Evolutionary conservation across 2,888 invertebrate genomes (phyloP).

Genomic region (Chrysotoxum bicinctum): DNA sequence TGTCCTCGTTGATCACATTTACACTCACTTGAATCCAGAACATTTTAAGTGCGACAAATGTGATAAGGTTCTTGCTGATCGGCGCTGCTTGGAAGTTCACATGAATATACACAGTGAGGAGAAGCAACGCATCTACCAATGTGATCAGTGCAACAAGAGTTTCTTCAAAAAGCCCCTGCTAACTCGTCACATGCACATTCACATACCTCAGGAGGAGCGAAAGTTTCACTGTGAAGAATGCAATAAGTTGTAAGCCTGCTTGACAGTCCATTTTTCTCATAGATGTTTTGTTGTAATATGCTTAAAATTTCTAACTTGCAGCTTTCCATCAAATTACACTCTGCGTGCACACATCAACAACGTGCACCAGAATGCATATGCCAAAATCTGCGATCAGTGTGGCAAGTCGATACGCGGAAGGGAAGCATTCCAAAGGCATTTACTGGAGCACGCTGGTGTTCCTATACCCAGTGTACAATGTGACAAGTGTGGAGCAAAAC

Average conservation of each 20-base stretch:
- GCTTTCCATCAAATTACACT: conserved; percentile 77
- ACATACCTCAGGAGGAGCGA: conserved; percentile 78
- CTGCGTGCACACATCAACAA: conserved; percentile 77
- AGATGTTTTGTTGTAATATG: background rate
- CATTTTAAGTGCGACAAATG: conserved; percentile 78
- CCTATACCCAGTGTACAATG: conserved; percentile 77
- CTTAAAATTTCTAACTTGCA: conserved; percentile 51
- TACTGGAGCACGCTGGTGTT: conserved; percentile 78
- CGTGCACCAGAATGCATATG: conserved; percentile 78
- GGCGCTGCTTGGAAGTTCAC: conserved; percentile 77
- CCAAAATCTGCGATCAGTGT: conserved; percentile 79
- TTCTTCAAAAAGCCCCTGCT: conserved; percentile 77
- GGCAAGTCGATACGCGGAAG: conserved; percentile 78
- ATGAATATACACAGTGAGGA: conserved; percentile 76
- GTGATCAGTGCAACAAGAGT: conserved; percentile 78
- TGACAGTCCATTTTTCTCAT: background rate
- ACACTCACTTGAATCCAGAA: conserved; percentile 78
- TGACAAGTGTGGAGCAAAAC: conserved; percentile 77
- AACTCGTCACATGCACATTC: conserved; percentile 77
- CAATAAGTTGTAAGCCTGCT: conserved; percentile 75
- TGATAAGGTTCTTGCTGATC: conserved; percentile 76
- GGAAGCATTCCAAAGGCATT: conserved; percentile 77
- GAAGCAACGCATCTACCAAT: conserved; percentile 77
- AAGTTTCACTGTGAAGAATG: conserved; percentile 77
- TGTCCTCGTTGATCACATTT: conserved; percentile 78